Base-by-base conservation (phyloP, 2,797 vertebrate species). In the Halcyon smyrnensis region DNA sequence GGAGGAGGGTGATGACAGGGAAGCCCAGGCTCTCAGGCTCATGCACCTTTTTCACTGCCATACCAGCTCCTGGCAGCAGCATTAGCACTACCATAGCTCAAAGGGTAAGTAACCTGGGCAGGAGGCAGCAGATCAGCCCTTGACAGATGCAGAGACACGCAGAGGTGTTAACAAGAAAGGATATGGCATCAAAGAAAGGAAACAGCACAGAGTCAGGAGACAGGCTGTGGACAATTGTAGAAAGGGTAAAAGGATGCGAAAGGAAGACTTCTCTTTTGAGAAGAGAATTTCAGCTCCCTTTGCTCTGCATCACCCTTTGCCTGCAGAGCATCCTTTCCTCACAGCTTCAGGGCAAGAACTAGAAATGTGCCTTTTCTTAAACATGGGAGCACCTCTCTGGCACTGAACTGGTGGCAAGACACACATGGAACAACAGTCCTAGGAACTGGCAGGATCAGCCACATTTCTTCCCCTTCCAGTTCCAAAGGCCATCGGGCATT, bases 401-500 rank as follows among this genome's bases (percentile, higher is more conserved):
- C 41, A 32, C 48, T 51, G 53, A 77, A 45, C n/a, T 11, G 41
- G n/a, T 51, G 43, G 25, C 50, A 48, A 68, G 56, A 53, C n/a
- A 50, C 46, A 67, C 0, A 1, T 21, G 54, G 37, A 79, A 70
- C 18, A 51, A 34, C 0, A 1, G 27, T 25, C 13, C 4, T 53
- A 76, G 46, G 6, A 23, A 32, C 3, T 2, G 1, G 28, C 1
- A 7, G 25, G 18, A 54, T 19, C 51, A 67, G 23, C 11, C 9
- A 32, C 3, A 2, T 13, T 21, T 60, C 18, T 75, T 69, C 18
- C 24, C n/a, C 34, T 65, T 9, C 8, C 23, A 24, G n/a, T 68
- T 81, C 37, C 39, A 71, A 71, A 68, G 9, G 24, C 37, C 25
- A 21, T 36, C 1, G 1, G n/a, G 28, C 63, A 32, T 23, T 57